Evolutionary conservation across 2,888 invertebrate genomes (phyloP), one percentile per base, ranked within the genome.

Genomic region (Agrochola lota): DNA sequence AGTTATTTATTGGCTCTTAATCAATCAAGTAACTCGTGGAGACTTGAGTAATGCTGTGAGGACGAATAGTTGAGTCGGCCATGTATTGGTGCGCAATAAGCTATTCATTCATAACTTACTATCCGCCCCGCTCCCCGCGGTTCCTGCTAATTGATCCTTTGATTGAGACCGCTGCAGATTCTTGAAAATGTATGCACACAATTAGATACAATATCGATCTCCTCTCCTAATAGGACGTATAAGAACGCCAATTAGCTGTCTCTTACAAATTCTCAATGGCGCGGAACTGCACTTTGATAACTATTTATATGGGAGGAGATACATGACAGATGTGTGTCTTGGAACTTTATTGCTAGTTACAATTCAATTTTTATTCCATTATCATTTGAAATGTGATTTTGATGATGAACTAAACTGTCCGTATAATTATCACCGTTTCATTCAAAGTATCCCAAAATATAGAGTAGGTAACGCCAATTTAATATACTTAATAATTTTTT

Each of bases 81-180:
- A 49, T 67, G 66, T 74, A 23, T 43, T 46, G 46, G 52, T 55
- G 76, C 57, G 55, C 49, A 66, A 69, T 81, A 57, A 64, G 59
- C 71, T 77, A 40, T 26, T 77, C 73, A 71, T 73, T 81, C 62
- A 74, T 67, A 73, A 67, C 17, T 62, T 7, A 35, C 40, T 17
- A 12, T 15, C 40, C 43, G 15, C 20, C 30, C 12, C 17, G 2
- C 9, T 2, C 8, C 26, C 8, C 12, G 0, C 23, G 9, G 12
- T 9, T 35, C 30, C 67, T 20, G 20, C 62, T 74, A 78, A 74
- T 74, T 83, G 62, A 74, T 62, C 69, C 60, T 83, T 68, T 57
- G 74, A 82, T 72, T 70, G 60, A 83, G 64, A 66, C 69, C 23
- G 62, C 40, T 55, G 20, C 1, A 30, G 11, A 71, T 62, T 68